Percentiles rank a stretch among this genome's conserved stretches.
These are phyloP conservation scores for Cyphomyrmex costatus DNA, from an alignment of 1,140 invertebrate genomes.

Conservation along the genomic window DNA sequence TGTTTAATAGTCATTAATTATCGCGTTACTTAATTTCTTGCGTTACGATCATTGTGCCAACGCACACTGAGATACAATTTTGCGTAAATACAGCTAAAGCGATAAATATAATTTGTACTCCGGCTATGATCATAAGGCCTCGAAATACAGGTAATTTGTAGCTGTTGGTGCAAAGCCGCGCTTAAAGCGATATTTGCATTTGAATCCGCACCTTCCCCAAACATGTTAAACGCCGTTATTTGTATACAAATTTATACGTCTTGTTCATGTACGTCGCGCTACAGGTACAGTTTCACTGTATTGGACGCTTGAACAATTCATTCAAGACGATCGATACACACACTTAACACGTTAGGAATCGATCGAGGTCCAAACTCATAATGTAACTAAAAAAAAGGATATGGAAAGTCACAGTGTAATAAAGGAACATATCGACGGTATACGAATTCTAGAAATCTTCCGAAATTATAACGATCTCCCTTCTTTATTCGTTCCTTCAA, in stretches of 20 bases:
- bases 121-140: slow-evolving; percentile 21
- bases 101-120: slow-evolving; percentile 39
- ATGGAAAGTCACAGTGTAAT: slow-evolving; percentile 52
- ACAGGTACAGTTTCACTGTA: not conserved
- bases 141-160: slow-evolving; percentile 49
- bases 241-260: slow-evolving; percentile 54
- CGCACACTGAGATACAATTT: slow-evolving; percentile 2
- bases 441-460: slow-evolving; percentile 72
- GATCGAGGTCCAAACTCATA: not conserved
- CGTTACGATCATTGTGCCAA: not conserved
- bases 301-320: slow-evolving; percentile 4
- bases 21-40: slow-evolving; percentile 42
- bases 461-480: slow-evolving; percentile 83
- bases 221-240: slow-evolving; percentile 54
- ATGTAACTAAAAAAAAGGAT: slow-evolving; percentile 15
- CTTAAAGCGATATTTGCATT: slow-evolving; percentile 60
- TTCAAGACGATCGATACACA: not conserved
- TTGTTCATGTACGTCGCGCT: slow-evolving; percentile 59
- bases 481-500: slow-evolving; percentile 70
- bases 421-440: slow-evolving; percentile 66
- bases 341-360: slow-evolving; percentile 16
- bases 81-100: not conserved
- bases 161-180: slow-evolving; percentile 56
- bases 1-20: slow-evolving; percentile 44
- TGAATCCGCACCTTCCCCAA: slow-evolving; percentile 53